Conservation (phyloP, 1,140 invertebrate genomes). For the Thalassaphorura encarpata region DNA sequence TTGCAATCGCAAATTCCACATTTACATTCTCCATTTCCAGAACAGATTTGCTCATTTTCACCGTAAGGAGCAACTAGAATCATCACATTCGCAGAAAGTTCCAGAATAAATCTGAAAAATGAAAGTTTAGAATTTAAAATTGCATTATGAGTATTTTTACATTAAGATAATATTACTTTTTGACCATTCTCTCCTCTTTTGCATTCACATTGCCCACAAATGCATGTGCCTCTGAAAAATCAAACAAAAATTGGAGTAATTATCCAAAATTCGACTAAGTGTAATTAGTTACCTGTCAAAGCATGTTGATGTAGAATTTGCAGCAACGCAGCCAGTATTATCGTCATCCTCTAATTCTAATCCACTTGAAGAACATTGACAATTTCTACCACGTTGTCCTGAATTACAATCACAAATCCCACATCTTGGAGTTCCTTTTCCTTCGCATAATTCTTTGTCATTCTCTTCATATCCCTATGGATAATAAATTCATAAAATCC, state of each 20-base stretch:
- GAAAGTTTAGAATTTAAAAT: background rate
- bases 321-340: background rate
- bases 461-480: background rate
- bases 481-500: background rate
- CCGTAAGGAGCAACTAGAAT: slow-evolving; percentile 79
- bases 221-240: slow-evolving; percentile 9
- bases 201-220: slow-evolving; percentile 18
- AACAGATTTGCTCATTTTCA: slow-evolving; percentile 63
- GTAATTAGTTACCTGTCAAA: slow-evolving; percentile 1
- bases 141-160: background rate
- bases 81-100: slow-evolving; percentile 84
- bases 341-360: background rate
- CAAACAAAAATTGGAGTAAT: background rate
- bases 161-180: background rate
- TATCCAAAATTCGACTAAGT: background rate
- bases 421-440: slow-evolving; percentile 49
- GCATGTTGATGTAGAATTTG: slow-evolving; percentile 57
- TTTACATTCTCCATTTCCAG: slow-evolving; percentile 67
- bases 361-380: slow-evolving; percentile 68
- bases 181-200: background rate
- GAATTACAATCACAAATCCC: slow-evolving; percentile 75
- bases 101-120: slow-evolving; percentile 50
- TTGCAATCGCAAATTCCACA: slow-evolving; percentile 23
- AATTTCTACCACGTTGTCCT: slow-evolving; percentile 65
- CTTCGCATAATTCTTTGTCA: slow-evolving; percentile 31